Conservation (phyloP, 2,888 invertebrate genomes). For the Notodonta ziczac region DNA sequence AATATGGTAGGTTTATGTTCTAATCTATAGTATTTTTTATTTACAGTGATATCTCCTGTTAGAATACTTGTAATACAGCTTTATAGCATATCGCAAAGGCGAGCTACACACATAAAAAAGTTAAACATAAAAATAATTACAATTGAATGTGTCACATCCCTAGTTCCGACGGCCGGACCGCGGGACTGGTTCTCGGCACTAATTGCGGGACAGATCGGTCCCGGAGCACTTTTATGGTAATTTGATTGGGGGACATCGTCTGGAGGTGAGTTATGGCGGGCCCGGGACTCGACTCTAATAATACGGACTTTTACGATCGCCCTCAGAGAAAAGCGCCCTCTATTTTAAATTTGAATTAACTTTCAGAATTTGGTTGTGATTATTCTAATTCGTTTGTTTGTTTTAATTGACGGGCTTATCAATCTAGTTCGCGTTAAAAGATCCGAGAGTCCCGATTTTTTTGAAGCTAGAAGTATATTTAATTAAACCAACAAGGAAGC, state of each 20-base stretch:
- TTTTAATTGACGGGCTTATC: background rate
- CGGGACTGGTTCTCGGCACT: constrained; percentile 19
- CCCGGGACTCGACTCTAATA: background rate
- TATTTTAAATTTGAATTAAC: constrained; percentile 4
- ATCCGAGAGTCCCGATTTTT: too few relatives aligned
- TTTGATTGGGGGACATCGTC: constrained; percentile 37
- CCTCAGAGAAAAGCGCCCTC: background rate
- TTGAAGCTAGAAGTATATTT: too few relatives aligned
- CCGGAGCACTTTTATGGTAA: constrained; percentile 36
- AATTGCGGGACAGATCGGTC: constrained; percentile 30
- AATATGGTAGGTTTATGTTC: too few relatives aligned
- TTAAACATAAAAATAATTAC: background rate
- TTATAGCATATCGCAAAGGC: too few relatives aligned
- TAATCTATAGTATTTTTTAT: too few relatives aligned
- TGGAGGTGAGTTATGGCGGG: constrained; percentile 31
- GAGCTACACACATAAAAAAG: too few relatives aligned
- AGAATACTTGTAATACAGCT: too few relatives aligned
- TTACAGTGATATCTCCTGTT: too few relatives aligned
- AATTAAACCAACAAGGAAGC: too few relatives aligned
- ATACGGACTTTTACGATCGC: constrained; percentile 8
- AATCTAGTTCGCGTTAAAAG: too few relatives aligned
- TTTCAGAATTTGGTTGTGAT: background rate
- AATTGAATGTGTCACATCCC: constrained; percentile 1
- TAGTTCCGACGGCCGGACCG: constrained; percentile 12
- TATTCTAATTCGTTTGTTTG: constrained; percentile 1